A percentile compares a stretch with the other conserved stretches of the same genome.
phyloP scores from a whole-genome alignment of 2,797 vertebrate species.

The Mastacembelus armatus region DNA sequence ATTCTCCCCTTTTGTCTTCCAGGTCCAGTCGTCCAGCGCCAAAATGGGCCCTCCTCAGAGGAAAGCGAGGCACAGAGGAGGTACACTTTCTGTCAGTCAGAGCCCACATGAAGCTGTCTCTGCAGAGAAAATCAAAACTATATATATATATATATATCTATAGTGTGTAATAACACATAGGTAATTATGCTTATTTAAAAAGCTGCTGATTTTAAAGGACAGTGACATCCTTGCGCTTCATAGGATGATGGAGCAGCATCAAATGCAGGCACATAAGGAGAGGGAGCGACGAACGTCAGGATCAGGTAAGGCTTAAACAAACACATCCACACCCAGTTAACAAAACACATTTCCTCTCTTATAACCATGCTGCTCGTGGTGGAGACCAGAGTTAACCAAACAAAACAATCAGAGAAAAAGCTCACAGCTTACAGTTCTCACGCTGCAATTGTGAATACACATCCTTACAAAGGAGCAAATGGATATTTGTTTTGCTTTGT shows the following conservation, averaged over 20 bases:
- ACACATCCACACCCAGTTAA: conserved; percentile 47
- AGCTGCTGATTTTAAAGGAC: conserved; percentile 13
- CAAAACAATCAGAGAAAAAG: no score
- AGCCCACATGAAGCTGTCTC: not conserved
- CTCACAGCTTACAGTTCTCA: no score
- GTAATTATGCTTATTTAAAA: no score
- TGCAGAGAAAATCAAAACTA: not conserved
- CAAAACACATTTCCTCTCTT: conserved; percentile 18
- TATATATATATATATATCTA: no score
- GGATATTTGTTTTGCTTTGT: conserved; percentile 42
- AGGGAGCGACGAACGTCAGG: conserved; percentile 94
- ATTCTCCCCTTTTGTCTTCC: conserved; percentile 43
- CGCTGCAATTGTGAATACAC: conserved; percentile 30
- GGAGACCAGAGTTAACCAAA: conserved; percentile 14
- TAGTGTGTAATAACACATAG: no score
- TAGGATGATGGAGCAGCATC: conserved; percentile 97
- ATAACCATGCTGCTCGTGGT: conserved; percentile 20
- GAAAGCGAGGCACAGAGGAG: conserved; percentile 96
- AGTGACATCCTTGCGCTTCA: conserved; percentile 52
- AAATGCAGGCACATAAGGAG: conserved; percentile 93
- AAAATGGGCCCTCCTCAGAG: conserved; percentile 96
- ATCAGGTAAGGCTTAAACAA: conserved; percentile 87
- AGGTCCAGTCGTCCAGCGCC: conserved; percentile 95
- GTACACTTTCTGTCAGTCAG: conserved; percentile 69
- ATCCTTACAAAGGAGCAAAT: conserved; percentile 6